Conservation (phyloP, 1,140 invertebrate species). For the Magallana ariakensis region DNA sequence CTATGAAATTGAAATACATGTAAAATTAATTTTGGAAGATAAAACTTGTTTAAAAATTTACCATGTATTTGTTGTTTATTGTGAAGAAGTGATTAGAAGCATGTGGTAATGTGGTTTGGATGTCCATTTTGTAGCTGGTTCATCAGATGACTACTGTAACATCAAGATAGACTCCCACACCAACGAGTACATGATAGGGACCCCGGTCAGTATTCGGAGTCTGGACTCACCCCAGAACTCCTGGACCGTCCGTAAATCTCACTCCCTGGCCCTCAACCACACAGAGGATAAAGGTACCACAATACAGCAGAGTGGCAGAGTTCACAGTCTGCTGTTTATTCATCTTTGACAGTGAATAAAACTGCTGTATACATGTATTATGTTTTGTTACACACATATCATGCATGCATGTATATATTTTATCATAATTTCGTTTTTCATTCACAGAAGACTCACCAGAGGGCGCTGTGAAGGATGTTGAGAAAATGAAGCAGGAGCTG, state of each 20-base stretch:
- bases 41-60: too few species aligned
- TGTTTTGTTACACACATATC: too few species aligned
- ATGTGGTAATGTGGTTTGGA: background rate
- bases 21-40: too few species aligned
- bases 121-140: slow-evolving; percentile 44
- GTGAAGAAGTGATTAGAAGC: background rate
- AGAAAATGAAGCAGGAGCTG: slow-evolving; percentile 85
- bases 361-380: too few species aligned
- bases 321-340: background rate
- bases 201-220: slow-evolving; percentile 67
- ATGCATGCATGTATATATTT: too few species aligned
- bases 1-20: background rate
- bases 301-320: too few species aligned
- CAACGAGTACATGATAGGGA: slow-evolving; percentile 77
- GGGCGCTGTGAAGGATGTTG: slow-evolving; percentile 53
- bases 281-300: background rate
- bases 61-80: too few species aligned
- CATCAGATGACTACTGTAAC: slow-evolving; percentile 75
- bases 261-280: slow-evolving; percentile 12
- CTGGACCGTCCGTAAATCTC: background rate
- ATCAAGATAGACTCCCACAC: slow-evolving; percentile 75
- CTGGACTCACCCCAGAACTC: slow-evolving; percentile 22
- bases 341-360: too few species aligned
- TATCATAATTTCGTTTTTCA: background rate
- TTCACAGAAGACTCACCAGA: slow-evolving; percentile 59